Base-by-base conservation (phyloP, 2,113 vertebrate species). In the Strix uralensis region DNA sequence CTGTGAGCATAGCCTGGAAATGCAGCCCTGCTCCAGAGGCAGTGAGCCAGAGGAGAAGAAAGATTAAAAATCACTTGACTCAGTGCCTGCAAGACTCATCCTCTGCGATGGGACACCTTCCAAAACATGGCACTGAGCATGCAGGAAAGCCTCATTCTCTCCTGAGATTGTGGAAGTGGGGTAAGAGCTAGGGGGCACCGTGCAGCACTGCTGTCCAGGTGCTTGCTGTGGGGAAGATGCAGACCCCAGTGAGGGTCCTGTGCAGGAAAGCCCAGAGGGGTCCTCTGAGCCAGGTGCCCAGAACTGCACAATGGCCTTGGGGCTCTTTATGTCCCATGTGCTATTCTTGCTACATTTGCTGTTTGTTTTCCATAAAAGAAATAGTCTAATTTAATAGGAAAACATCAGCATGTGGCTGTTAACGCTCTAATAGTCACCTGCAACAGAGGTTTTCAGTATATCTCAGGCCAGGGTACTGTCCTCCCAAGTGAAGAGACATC, bases 261-360 rank as follows among this genome's bases (percentile, higher is more conserved):
- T 1, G 7, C 51, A 42, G 32, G 34, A 21, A 11, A 46, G 4
- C 21, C 27, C 58, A 5, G 51, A 38, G 26, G 0, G 7, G 5
- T 46, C 27, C 23, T n/a, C 51, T 38, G 44, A 81, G 36, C n/a
- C n/a, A 23, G 30, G 34, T 4, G 10, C 36, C 44, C 30, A 32
- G n/a, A 44, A 13, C 40, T 27, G 49, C 32, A 15, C 0, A 0
- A 29, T 23, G 55, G 15, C n/a, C 44, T 46, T 12, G 46, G 23
- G 14, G 27, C 17, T 44, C 66, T 44, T 27, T 7, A 19, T 25
- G 42, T 38, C 26, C 36, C 38, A 18, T 40, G 9, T 34, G 36
- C 34, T 82, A 3, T 30, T 57, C 51, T 61, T 66, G 38, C 54
- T 40, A 14, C n/a, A 47, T 25, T 8, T 47, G 21, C 5, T 3